Evolutionary conservation across 2,113 vertebrate species (phyloP).

Genomic region (Hucho hucho): DNA sequence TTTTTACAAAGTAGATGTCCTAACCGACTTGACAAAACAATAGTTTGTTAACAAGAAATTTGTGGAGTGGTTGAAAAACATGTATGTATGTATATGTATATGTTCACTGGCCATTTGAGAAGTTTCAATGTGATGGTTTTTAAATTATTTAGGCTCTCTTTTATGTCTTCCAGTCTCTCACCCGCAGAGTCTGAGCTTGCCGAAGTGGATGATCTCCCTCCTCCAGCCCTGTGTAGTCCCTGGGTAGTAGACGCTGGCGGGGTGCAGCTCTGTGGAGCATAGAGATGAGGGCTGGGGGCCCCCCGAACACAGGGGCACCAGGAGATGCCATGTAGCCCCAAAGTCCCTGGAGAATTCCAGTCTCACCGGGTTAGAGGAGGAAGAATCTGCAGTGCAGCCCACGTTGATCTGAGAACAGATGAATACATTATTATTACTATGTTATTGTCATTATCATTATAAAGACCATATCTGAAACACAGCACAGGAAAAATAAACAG

Average conservation of each 20-base stretch:
- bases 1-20: too few relatives aligned
- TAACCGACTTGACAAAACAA: too few relatives aligned
- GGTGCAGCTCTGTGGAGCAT: constrained; percentile 95
- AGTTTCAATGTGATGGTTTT: too few relatives aligned
- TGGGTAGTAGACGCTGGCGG: constrained; percentile 90
- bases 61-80: too few relatives aligned
- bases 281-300: constrained; percentile 87
- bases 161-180: constrained; percentile 43
- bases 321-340: constrained; percentile 93
- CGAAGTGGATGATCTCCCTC: constrained; percentile 91
- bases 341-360: constrained; percentile 95
- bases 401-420: constrained; percentile 78
- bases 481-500: too few relatives aligned
- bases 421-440: too few relatives aligned
- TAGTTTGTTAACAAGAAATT: too few relatives aligned
- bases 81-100: too few relatives aligned
- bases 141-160: too few relatives aligned
- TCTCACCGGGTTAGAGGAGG: constrained; percentile 83
- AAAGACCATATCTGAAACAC: too few relatives aligned
- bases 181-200: constrained; percentile 94
- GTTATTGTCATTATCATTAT: too few relatives aligned
- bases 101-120: too few relatives aligned
- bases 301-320: constrained; percentile 92
- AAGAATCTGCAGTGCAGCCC: constrained; percentile 92
- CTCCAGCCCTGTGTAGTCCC: constrained; percentile 94